Conservation (phyloP, 2,888 invertebrate species). For the Parochlus steinenii region DNA sequence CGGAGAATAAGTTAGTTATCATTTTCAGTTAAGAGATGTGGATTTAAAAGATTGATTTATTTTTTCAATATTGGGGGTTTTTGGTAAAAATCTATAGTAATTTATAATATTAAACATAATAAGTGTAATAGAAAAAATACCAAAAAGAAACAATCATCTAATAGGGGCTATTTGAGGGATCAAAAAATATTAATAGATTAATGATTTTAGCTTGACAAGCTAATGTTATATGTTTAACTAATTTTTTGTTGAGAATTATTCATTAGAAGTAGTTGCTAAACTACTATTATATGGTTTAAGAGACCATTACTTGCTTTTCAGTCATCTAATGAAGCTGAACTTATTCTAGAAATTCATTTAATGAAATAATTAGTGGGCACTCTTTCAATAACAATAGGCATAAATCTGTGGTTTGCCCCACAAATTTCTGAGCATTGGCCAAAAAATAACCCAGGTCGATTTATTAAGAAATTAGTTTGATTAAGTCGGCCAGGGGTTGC, state of each 20-base stretch:
- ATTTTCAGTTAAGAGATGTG: conserved; percentile 36
- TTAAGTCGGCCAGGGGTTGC: conserved; percentile 47
- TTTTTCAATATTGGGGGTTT: conserved; percentile 21
- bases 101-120: conserved; percentile 36
- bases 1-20: conserved; percentile 50
- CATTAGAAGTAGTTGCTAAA: conserved; percentile 45
- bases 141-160: conserved; percentile 32
- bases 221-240: conserved; percentile 40
- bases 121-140: conserved; percentile 29
- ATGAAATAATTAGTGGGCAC: conserved; percentile 36
- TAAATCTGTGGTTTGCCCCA: conserved; percentile 64
- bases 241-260: no score
- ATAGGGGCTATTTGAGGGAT: conserved; percentile 52
- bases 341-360: conserved; percentile 36
- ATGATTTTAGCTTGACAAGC: conserved; percentile 52
- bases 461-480: conserved; percentile 42
- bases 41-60: conserved; percentile 19
- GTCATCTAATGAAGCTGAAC: conserved; percentile 41
- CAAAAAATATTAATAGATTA: conserved; percentile 39
- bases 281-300: conserved; percentile 51
- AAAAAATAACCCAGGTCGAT: conserved; percentile 46
- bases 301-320: conserved; percentile 53
- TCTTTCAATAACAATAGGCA: conserved; percentile 53
- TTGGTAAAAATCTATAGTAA: conserved; percentile 32
- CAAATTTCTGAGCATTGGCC: conserved; percentile 74